Conservation (phyloP, 2,797 vertebrate genomes). For the Gobio occitaniae region DNA sequence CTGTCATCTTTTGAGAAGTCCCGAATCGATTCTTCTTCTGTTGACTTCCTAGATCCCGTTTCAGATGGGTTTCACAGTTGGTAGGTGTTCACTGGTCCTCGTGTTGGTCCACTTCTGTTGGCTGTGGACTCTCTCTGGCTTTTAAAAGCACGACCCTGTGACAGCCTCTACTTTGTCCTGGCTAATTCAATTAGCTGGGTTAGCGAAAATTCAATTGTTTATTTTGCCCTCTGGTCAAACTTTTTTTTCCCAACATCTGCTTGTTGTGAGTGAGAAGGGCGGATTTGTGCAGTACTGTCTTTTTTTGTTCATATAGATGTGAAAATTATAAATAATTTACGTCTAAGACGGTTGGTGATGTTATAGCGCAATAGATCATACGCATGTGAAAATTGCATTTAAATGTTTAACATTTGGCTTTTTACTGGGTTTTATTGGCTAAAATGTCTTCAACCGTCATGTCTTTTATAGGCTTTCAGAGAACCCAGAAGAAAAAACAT, state of each 20-base stretch:
- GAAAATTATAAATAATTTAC: neutral
- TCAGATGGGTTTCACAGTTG: neutral
- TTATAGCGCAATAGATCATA: neutral
- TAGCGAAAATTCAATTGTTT: constrained; percentile 89
- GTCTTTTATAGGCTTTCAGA: neutral
- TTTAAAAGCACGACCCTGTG: constrained; percentile 84
- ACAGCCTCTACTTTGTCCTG: constrained; percentile 71
- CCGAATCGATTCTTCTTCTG: neutral
- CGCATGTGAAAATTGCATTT: neutral
- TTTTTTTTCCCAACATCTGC: constrained; percentile 73
- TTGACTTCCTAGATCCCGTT: neutral
- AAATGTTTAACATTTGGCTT: neutral
- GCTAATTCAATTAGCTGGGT: constrained; percentile 90
- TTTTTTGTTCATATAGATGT: neutral
- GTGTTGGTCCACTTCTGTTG: neutral
- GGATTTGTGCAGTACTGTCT: neutral
- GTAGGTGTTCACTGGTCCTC: constrained; percentile 12
- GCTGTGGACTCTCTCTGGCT: constrained; percentile 45
- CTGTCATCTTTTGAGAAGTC: neutral
- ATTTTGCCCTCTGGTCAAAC: constrained; percentile 81
- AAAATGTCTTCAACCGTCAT: neutral
- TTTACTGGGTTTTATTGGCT: neutral
- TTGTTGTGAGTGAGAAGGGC: constrained; percentile 71
- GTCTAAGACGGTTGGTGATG: neutral
- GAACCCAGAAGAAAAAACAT: neutral